These are phyloP conservation scores for Brenthis ino DNA, from an alignment of 2,888 invertebrate species.

Conservation along the genomic window DNA sequence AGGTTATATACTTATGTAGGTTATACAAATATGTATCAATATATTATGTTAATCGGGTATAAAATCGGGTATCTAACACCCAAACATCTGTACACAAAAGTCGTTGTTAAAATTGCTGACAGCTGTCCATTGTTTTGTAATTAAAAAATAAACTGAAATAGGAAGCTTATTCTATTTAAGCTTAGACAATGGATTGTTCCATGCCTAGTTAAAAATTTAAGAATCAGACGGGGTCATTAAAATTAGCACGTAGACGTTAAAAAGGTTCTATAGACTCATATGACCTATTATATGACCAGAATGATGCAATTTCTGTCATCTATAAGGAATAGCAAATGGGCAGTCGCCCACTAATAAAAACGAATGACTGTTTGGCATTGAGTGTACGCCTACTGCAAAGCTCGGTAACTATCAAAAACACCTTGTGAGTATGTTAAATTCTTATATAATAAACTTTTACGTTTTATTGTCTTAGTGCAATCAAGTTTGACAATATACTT, in stretches of 20 bases:
- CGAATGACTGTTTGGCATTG: constrained; percentile 61
- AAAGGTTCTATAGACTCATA: constrained; percentile 32
- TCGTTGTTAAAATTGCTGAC: too few relatives aligned
- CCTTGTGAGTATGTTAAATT: constrained; percentile 27
- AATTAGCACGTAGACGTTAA: constrained; percentile 5
- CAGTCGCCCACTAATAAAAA: constrained; percentile 36
- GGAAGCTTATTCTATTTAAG: background rate
- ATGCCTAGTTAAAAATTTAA: too few relatives aligned
- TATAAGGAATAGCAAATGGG: constrained; percentile 45
- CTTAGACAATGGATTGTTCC: background rate
- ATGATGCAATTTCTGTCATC: constrained; percentile 51
- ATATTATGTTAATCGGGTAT: too few relatives aligned
- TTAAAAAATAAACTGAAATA: too few relatives aligned
- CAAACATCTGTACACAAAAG: too few relatives aligned
- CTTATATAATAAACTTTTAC: background rate
- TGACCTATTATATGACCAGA: constrained; percentile 43
- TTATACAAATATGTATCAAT: too few relatives aligned
- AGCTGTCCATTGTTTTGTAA: too few relatives aligned
- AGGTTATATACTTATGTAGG: too few relatives aligned
- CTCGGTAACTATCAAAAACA: constrained; percentile 33
- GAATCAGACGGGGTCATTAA: background rate
- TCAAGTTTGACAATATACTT: background rate
- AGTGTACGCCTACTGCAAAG: constrained; percentile 61
- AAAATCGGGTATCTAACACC: too few relatives aligned
- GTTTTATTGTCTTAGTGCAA: background rate